Conservation (phyloP, 2,797 vertebrate genomes). For the Spondyliosoma cantharus region DNA sequence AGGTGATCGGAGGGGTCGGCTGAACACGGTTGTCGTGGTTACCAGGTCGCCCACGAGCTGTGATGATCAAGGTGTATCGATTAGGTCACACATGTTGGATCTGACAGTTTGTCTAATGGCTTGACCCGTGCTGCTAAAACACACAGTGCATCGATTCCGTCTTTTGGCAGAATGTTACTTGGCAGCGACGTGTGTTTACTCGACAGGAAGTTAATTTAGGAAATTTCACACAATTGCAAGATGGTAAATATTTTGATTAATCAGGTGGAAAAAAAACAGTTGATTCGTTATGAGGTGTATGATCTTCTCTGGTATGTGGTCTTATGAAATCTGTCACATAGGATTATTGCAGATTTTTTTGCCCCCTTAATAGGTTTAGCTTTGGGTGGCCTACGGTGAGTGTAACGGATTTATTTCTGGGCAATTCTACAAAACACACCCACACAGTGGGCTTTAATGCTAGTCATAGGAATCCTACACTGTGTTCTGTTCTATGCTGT, state of each 20-base stretch:
- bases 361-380: conserved; percentile 46
- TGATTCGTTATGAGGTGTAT: neutral
- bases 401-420: conserved; percentile 36
- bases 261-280: no score
- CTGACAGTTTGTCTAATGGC: neutral
- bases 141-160: no score
- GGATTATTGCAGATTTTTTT: conserved; percentile 11
- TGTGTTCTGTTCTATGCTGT: conserved; percentile 20
- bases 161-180: no score
- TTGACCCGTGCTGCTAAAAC: neutral
- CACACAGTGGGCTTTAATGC: conserved; percentile 32
- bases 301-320: neutral
- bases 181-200: no score
- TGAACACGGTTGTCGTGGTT: neutral
- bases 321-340: conserved; percentile 8
- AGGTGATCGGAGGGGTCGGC: no score
- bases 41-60: neutral
- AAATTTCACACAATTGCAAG: no score
- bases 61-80: neutral
- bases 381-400: neutral
- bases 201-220: no score
- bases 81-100: neutral
- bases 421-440: conserved; percentile 48
- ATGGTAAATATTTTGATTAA: no score
- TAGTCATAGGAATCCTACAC: conserved; percentile 22